Evolutionary conservation across 2,888 invertebrate genomes (phyloP), one percentile per base, ranked within the genome.

Genomic region (Baronia brevicornis): DNA sequence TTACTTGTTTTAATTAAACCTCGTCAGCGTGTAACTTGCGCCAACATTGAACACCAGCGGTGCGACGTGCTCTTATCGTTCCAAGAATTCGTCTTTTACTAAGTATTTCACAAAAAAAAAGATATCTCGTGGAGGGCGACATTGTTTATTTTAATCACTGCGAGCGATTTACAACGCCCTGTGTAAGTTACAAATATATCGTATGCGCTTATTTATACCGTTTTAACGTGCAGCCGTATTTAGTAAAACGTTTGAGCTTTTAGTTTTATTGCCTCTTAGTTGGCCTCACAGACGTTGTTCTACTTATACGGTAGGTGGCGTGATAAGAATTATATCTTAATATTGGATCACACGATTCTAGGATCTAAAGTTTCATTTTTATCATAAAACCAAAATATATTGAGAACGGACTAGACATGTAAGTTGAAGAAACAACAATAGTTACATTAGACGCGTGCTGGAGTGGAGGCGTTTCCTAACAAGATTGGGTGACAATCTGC

Each of bases 11-110:
- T n/a, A n/a, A n/a, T n/a, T n/a, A n/a, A n/a, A n/a, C n/a, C n/a
- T 23, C 36, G 9, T 4, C 9, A 27, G 28, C 4, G 23, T 10
- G 2, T 46, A 15, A 36, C 53, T 67, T 65, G 43, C 15, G 30
- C 68, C 68, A 60, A 18, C 27, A 46, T 8, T 39, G 37, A 43
- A 44, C 38, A 52, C 57, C 65, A 68, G 63, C 52, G 58, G 56
- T 62, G 57, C 60, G 60, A 60, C 59, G 51, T 59, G 60, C 59
- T 62, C 70, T 75, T 78, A 79, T 77, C 79, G 70, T 73, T 73
- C 73, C 61, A 52, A 58, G 77, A 74, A 75, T 74, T 68, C 74
- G 67, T 72, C 70, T 72, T 64, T 68, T 68, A 72, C 74, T 66
- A 60, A 74, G 72, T 78, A 77, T 75, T 75, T 72, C 62, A 67